Evolutionary conservation across 2,888 invertebrate species (phyloP).

Genomic region (Galerucella nymphaeae): DNA sequence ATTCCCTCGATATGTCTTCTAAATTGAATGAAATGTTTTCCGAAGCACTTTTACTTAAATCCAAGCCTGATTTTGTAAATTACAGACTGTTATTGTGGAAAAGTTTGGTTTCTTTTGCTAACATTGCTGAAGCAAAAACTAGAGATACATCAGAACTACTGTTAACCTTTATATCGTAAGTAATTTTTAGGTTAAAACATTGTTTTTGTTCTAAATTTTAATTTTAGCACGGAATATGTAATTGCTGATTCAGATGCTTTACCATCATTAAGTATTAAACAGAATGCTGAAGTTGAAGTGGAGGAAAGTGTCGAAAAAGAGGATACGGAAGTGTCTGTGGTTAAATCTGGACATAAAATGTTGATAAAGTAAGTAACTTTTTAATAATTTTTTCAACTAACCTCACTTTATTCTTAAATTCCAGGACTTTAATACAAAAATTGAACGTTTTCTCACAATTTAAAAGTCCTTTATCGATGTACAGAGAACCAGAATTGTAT

Average conservation of each 20-base stretch:
- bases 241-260: conserved; percentile 70
- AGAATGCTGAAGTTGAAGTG: conserved; percentile 58
- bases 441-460: conserved; percentile 83
- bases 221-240: conserved; percentile 68
- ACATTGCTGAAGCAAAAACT: conserved; percentile 83
- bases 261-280: conserved; percentile 68
- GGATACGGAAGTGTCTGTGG: conserved; percentile 61
- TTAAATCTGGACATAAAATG: conserved; percentile 48
- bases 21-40: conserved; percentile 55
- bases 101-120: conserved; percentile 78
- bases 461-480: conserved; percentile 82
- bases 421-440: conserved; percentile 70
- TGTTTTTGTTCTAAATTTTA: conserved; percentile 21
- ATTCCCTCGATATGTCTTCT: conserved; percentile 44
- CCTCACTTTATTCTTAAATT: conserved; percentile 50
- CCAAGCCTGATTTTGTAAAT: conserved; percentile 78
- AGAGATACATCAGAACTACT: conserved; percentile 84
- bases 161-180: conserved; percentile 71
- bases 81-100: conserved; percentile 86
- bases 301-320: conserved; percentile 59
- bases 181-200: conserved; percentile 67
- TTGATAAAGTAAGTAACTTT: conserved; percentile 35
- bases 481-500: conserved; percentile 79
- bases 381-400: too few species aligned
- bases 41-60: conserved; percentile 60